A percentile compares a stretch with the other conserved stretches of the same genome.
phyloP scores from a whole-genome alignment of 2,113 vertebrate genomes.

The Gadus chalcogrammus region DNA sequence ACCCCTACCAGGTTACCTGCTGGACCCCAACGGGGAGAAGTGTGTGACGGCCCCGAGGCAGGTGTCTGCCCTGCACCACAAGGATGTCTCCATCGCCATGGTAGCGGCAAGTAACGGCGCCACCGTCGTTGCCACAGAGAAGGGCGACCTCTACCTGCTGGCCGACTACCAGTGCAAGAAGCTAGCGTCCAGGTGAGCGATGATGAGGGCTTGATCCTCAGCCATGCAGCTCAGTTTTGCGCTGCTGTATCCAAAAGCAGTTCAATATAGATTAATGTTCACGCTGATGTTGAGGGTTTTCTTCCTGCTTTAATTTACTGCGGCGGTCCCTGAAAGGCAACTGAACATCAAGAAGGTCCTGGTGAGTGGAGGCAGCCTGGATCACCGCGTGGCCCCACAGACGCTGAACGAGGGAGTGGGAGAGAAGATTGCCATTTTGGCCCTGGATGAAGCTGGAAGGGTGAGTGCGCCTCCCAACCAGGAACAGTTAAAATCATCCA shows the following conservation, averaged over 20 bases:
- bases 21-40: slow-evolving; percentile 94
- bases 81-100: slow-evolving; percentile 82
- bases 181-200: slow-evolving; percentile 86
- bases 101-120: slow-evolving; percentile 89
- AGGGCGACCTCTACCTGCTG: slow-evolving; percentile 91
- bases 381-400: slow-evolving; percentile 87
- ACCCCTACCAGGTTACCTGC: slow-evolving; percentile 78
- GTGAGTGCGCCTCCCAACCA: slow-evolving; percentile 67
- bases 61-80: slow-evolving; percentile 92
- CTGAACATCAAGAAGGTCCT: slow-evolving; percentile 92
- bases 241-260: too few species aligned
- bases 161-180: slow-evolving; percentile 97
- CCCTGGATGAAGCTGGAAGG: slow-evolving; percentile 89
- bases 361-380: slow-evolving; percentile 86
- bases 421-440: slow-evolving; percentile 83
- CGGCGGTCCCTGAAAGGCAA: slow-evolving; percentile 70
- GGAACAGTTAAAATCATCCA: not conserved
- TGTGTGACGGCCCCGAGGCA: slow-evolving; percentile 85
- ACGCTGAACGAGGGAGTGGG: slow-evolving; percentile 85
- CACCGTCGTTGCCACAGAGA: slow-evolving; percentile 90
- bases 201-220: too few species aligned
- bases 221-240: not conserved
- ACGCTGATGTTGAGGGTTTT: too few species aligned
- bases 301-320: too few species aligned
- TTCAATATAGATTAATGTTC: too few species aligned